Percentiles rank a stretch among this genome's conserved stretches.
Conservation (phyloP, 2,113 vertebrate genomes). For the Urocolius indicus region DNA sequence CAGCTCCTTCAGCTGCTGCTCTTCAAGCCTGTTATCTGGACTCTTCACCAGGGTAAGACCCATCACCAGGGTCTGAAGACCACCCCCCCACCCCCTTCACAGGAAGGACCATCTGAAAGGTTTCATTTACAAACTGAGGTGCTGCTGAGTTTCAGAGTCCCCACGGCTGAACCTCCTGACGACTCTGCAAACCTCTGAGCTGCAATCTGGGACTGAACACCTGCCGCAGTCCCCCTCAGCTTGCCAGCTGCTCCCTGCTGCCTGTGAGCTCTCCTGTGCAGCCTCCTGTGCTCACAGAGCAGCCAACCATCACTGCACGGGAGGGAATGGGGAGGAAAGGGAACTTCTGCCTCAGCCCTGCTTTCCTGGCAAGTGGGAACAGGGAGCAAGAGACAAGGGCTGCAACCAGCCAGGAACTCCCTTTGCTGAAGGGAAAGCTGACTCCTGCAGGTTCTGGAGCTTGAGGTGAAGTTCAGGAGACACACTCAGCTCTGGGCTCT, state of each 20-base stretch:
- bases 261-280: fast-evolving
- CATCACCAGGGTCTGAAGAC: no score
- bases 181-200: background rate
- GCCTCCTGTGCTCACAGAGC: background rate
- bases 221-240: no score
- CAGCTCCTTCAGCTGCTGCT: no score
- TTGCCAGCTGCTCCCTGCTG: no score
- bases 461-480: background rate
- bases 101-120: background rate
- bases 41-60: no score
- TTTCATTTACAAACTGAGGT: background rate
- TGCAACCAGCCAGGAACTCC: background rate
- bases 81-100: no score
- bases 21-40: no score
- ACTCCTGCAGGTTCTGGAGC: background rate
- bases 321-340: background rate
- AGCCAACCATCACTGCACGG: no score
- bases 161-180: no score
- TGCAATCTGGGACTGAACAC: background rate
- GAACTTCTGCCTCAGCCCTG: fast-evolving
- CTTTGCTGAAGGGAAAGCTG: background rate
- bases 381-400: fast-evolving
- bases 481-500: background rate
- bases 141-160: background rate
- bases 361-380: fast-evolving